Conservation (phyloP, 2,113 vertebrate species). For the Tricholaema leucomelas region DNA sequence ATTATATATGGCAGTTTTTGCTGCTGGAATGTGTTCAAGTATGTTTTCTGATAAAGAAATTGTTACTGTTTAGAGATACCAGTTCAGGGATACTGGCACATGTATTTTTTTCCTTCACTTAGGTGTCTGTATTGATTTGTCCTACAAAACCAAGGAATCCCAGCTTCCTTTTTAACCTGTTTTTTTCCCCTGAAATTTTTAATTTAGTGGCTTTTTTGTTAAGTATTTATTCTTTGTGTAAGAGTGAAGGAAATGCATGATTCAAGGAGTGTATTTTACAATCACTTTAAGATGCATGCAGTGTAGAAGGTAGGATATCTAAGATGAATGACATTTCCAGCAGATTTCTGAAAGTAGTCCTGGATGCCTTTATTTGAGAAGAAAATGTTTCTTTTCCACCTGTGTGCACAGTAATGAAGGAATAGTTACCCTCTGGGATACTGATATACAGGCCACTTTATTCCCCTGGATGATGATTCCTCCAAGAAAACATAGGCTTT, state of each 20-base stretch:
- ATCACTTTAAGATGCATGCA: background rate
- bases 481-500: background rate
- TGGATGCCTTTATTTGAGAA: background rate
- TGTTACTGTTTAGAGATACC: background rate
- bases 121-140: background rate
- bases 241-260: background rate
- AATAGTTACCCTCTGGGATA: background rate
- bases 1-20: background rate
- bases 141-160: background rate
- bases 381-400: background rate
- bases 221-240: background rate
- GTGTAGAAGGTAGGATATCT: background rate
- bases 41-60: background rate
- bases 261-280: background rate
- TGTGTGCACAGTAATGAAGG: background rate
- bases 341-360: background rate
- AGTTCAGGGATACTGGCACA: background rate
- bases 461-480: background rate
- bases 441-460: background rate
- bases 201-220: background rate
- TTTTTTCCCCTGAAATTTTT: background rate
- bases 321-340: background rate
- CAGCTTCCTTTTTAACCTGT: rapidly evolving
- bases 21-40: background rate
- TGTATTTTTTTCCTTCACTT: background rate